These are phyloP conservation scores for Dinomys branickii DNA, from an alignment of 2,113 vertebrate genomes.

Conservation along the genomic window DNA sequence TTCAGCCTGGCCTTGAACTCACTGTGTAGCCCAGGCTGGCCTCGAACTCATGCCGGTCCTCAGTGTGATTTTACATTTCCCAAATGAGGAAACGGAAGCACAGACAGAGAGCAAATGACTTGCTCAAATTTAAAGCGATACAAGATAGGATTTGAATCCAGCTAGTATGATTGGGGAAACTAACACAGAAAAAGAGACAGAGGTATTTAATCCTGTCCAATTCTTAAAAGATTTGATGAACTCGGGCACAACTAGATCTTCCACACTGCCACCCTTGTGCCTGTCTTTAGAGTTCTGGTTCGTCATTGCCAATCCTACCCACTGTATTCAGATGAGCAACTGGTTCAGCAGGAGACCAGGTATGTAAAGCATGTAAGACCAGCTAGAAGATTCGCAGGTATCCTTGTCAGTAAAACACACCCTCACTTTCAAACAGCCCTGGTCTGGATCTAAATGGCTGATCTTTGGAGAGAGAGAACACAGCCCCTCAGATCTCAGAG, in stretches of 20 bases:
- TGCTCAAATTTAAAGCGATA: neutral
- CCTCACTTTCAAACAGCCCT: neutral
- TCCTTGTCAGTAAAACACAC: neutral
- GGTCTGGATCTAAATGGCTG: neutral
- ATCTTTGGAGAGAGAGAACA: neutral
- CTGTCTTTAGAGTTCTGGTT: neutral
- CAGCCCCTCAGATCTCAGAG: neutral
- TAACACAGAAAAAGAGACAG: neutral
- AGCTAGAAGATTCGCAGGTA: neutral
- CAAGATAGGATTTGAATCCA: neutral
- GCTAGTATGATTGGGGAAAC: neutral
- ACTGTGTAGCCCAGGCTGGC: neutral
- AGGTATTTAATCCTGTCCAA: neutral
- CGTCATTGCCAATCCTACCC: neutral
- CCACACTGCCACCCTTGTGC: neutral
- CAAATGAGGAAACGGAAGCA: slow-evolving; percentile 2
- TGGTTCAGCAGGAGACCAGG: neutral
- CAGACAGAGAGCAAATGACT: neutral
- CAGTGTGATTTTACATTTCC: neutral
- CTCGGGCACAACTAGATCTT: neutral
- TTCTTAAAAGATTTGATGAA: neutral
- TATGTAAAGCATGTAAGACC: neutral
- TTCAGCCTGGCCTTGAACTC: neutral
- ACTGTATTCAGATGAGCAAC: neutral
- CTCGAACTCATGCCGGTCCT: neutral